phyloP scores from a whole-genome alignment of 1,140 invertebrate species.

The Sogatella furcifera region DNA sequence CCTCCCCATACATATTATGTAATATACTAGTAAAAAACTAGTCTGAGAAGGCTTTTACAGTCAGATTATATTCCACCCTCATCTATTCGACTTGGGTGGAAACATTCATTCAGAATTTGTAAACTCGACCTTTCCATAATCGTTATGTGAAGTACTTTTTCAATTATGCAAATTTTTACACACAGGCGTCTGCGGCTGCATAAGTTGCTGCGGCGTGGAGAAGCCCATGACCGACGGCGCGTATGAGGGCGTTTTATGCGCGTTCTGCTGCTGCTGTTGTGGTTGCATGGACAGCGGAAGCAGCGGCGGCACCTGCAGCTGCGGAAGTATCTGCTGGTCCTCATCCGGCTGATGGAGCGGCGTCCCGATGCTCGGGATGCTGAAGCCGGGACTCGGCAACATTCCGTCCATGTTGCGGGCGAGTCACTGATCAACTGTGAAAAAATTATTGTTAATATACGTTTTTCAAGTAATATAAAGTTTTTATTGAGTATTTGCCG shows the following conservation, averaged over 20 bases:
- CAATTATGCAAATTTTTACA: no score
- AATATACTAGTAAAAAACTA: no score
- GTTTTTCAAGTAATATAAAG: no score
- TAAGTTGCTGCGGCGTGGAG: conserved; percentile 58
- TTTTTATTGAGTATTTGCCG: no score
- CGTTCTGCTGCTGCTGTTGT: conserved; percentile 27
- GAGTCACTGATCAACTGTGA: not conserved
- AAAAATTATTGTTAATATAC: no score
- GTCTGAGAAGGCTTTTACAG: no score
- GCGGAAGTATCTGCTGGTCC: conserved; percentile 74
- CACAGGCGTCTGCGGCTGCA: conserved; percentile 85
- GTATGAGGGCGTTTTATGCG: conserved; percentile 48
- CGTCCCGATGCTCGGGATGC: conserved; percentile 81
- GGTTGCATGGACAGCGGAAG: conserved; percentile 33
- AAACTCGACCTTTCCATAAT: no score
- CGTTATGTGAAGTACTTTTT: no score
- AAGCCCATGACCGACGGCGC: conserved; percentile 42
- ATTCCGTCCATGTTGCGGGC: conserved; percentile 65
- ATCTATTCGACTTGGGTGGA: no score
- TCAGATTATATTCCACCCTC: no score
- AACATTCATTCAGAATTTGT: no score
- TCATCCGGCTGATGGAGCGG: conserved; percentile 84
- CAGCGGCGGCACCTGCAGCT: conserved; percentile 46
- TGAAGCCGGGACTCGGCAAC: conserved; percentile 77
- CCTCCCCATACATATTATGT: no score